Conservation (phyloP, 2,888 invertebrate species). For the Megamerina dolium region DNA sequence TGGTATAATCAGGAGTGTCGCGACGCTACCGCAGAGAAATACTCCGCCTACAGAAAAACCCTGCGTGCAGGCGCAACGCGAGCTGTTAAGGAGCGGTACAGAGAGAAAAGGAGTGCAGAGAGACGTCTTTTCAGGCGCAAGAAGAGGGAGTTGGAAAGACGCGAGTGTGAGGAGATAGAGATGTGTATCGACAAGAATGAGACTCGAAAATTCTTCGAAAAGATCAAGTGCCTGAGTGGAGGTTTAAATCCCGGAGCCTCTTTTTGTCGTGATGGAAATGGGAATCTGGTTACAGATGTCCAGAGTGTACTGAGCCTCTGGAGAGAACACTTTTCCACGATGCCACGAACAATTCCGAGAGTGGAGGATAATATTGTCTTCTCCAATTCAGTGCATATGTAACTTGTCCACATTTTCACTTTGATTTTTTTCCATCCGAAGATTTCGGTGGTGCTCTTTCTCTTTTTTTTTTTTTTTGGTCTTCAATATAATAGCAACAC, state of each 20-base stretch:
- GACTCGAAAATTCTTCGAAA: background rate
- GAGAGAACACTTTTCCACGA: too few relatives aligned
- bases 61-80: background rate
- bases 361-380: too few relatives aligned
- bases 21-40: background rate
- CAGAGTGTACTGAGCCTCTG: too few relatives aligned
- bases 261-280: background rate
- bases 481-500: too few relatives aligned
- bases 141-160: background rate
- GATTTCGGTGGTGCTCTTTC: too few relatives aligned
- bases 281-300: background rate
- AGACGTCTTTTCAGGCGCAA: background rate
- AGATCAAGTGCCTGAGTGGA: background rate
- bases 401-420: too few relatives aligned
- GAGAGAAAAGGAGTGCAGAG: background rate
- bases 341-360: too few relatives aligned
- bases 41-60: background rate
- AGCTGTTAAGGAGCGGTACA: background rate
- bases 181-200: background rate
- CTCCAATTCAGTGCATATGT: too few relatives aligned
- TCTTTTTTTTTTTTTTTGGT: too few relatives aligned
- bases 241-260: background rate
- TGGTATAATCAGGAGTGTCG: constrained; percentile 6
- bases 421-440: too few relatives aligned
- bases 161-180: background rate